phyloP scores from a whole-genome alignment of 2,888 invertebrate genomes.

The Nemoura dubitans region DNA sequence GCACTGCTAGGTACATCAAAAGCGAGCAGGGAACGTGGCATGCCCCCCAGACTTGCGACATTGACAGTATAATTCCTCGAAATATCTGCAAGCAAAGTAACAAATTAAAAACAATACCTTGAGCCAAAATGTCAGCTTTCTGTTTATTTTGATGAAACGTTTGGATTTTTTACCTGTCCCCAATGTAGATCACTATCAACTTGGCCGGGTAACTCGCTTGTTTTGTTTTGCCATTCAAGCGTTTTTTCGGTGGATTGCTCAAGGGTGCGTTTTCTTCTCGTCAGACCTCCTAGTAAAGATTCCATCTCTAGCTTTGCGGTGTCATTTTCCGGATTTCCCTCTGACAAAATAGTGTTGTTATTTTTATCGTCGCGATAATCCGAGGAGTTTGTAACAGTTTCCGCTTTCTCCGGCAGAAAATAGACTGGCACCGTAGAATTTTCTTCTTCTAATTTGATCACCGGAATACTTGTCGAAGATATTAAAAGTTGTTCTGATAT shows the following conservation, averaged over 20 bases:
- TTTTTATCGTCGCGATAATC: not conserved
- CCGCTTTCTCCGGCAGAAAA: not conserved
- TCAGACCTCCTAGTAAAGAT: not conserved
- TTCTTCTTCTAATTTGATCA: not conserved
- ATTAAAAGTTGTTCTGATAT: not conserved
- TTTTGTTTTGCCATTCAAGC: not conserved
- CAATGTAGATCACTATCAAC: constrained; percentile 55
- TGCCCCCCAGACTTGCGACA: constrained; percentile 60
- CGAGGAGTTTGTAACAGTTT: not conserved
- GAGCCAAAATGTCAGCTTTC: not conserved
- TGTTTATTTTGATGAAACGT: not conserved
- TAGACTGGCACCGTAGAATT: not conserved
- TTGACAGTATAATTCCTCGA: constrained; percentile 58
- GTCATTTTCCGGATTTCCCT: not conserved
- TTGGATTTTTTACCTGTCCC: constrained; percentile 56
- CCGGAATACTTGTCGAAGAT: not conserved
- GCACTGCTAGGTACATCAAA: constrained; percentile 58
- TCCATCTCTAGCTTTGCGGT: not conserved
- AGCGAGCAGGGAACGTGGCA: constrained; percentile 58
- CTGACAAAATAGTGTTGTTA: not conserved
- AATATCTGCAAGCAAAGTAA: constrained; percentile 57
- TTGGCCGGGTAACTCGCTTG: not conserved
- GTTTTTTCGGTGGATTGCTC: not conserved
- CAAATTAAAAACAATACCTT: no score
- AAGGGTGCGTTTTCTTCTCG: not conserved